Percentiles rank a stretch among this genome's conserved stretches.
phyloP scores from a whole-genome alignment of 2,888 invertebrate genomes.

The Auanema sp. region DNA sequence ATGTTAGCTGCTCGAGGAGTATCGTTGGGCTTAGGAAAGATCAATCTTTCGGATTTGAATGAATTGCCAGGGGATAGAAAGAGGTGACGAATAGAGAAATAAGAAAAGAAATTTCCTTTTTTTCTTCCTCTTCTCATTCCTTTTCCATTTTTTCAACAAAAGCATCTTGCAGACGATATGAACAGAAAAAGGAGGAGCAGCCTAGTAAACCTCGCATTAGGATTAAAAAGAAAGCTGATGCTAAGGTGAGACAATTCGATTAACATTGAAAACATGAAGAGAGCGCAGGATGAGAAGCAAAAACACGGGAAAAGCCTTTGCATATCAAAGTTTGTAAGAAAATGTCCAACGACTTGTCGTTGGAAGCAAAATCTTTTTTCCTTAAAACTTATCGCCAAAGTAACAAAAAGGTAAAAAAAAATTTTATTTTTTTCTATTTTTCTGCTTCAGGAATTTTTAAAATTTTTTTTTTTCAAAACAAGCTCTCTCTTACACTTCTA shows the following conservation, averaged over 20 bases:
- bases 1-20: constrained; percentile 63
- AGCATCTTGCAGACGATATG: constrained; percentile 10
- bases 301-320: constrained; percentile 3
- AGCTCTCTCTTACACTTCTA: background rate
- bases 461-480: no score
- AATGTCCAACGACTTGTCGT: background rate
- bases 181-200: constrained; percentile 33
- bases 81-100: constrained; percentile 9
- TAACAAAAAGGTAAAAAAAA: background rate
- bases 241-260: constrained; percentile 44
- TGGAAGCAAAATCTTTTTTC: no score
- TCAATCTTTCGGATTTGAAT: constrained; percentile 61
- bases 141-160: background rate
- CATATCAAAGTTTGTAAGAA: background rate
- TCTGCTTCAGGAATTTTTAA: no score
- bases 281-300: background rate
- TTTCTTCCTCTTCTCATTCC: background rate
- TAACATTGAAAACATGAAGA: constrained; percentile 5
- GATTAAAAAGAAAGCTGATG: constrained; percentile 61
- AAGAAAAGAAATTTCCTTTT: no score
- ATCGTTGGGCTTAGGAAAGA: constrained; percentile 61
- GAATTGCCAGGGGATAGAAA: constrained; percentile 35
- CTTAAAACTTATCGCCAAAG: no score
- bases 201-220: constrained; percentile 50
- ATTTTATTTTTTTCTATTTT: background rate